A percentile compares a stretch with the other conserved stretches of the same genome.
Evolutionary conservation across 1,140 invertebrate species (phyloP).

Genomic region (Aphis craccivora): DNA sequence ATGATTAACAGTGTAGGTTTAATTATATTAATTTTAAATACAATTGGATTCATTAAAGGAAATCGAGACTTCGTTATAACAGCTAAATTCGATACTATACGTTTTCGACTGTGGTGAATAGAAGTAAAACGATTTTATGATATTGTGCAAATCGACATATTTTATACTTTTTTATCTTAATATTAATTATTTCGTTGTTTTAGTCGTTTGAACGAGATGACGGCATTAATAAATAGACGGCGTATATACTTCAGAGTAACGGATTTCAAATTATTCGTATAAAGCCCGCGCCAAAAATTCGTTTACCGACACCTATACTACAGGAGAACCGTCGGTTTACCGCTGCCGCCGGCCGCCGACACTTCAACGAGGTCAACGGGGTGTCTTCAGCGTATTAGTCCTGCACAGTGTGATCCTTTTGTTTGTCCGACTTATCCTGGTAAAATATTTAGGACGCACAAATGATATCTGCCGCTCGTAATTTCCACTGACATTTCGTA

Average conservation of each 20-base stretch:
- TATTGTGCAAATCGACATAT: background rate
- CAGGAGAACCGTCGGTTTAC: background rate
- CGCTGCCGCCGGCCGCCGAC: background rate
- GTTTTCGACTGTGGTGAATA: background rate
- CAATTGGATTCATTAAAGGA: background rate
- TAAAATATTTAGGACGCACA: constrained; percentile 44
- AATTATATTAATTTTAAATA: background rate
- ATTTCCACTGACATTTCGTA: constrained; percentile 44
- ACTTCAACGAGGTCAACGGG: constrained; percentile 50
- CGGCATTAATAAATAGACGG: background rate
- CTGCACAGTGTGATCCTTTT: constrained; percentile 52
- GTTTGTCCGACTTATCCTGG: background rate
- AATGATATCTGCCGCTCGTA: constrained; percentile 26
- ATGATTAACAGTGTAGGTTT: background rate
- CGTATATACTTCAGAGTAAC: background rate
- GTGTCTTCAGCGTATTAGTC: constrained; percentile 23
- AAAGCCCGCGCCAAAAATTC: background rate
- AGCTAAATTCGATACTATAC: background rate
- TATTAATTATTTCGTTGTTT: background rate
- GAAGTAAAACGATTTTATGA: background rate
- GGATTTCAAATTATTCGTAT: background rate
- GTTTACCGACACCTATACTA: background rate
- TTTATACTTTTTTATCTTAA: background rate
- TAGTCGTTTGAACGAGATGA: background rate
- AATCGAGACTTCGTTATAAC: background rate